Evolutionary conservation across 2,797 vertebrate species (phyloP).

Genomic region (Mormyrops attenuatus): DNA sequence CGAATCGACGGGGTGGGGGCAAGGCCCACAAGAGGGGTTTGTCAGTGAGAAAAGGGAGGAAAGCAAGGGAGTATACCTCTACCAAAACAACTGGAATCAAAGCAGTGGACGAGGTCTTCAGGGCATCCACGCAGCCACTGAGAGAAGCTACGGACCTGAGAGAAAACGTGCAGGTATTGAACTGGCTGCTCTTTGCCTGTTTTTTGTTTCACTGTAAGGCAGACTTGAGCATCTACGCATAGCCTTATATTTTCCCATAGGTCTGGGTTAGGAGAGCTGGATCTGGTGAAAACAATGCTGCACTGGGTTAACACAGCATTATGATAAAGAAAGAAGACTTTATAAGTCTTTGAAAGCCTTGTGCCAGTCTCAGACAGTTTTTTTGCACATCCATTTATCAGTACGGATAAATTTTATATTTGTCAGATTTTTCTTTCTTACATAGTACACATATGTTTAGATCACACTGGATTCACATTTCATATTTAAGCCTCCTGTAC

Average conservation of each 20-base stretch:
- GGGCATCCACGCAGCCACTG: slow-evolving; percentile 79
- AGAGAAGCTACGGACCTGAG: slow-evolving; percentile 85
- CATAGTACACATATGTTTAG: neutral
- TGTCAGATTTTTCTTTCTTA: neutral
- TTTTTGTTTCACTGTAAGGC: neutral
- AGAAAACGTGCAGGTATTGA: slow-evolving; percentile 84
- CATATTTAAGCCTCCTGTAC: neutral
- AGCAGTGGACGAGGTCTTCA: slow-evolving; percentile 84
- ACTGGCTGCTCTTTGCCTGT: neutral
- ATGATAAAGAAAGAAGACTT: neutral
- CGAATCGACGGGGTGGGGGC: slow-evolving; percentile 77
- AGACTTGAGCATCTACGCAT: neutral
- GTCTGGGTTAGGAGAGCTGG: neutral
- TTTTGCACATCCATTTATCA: neutral
- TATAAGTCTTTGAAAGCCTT: neutral
- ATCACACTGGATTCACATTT: neutral
- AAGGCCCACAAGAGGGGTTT: slow-evolving; percentile 80
- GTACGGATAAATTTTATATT: neutral
- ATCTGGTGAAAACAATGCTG: neutral
- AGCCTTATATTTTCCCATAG: neutral
- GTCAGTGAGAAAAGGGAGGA: slow-evolving; percentile 77
- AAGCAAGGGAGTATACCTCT: slow-evolving; percentile 81
- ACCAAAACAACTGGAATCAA: slow-evolving; percentile 84
- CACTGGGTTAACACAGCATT: neutral
- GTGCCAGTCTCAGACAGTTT: neutral